These are phyloP conservation scores for human (Homo sapiens) DNA, from an alignment of 2,113 vertebrate genomes.

Conservation along the genomic window DNA sequence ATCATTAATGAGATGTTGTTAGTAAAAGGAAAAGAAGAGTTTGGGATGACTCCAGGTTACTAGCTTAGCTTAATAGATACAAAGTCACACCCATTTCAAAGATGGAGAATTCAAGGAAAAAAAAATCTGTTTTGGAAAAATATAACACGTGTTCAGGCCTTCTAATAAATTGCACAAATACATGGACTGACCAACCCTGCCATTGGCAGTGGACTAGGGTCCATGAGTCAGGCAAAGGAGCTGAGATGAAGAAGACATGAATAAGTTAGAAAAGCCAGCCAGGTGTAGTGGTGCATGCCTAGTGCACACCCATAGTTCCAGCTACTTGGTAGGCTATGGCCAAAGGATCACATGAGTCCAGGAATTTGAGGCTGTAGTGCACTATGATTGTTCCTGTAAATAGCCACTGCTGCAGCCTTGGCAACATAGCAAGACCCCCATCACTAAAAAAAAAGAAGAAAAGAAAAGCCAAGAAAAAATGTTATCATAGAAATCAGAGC, in stretches of 20 bases:
- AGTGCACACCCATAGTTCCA: background rate
- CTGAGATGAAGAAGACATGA: background rate
- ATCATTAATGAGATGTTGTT: background rate
- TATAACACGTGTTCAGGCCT: background rate
- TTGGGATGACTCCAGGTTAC: background rate
- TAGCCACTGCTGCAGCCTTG: background rate
- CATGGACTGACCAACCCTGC: background rate
- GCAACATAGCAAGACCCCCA: background rate
- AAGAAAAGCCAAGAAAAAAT: background rate
- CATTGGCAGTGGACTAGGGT: background rate
- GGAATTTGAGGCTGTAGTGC: background rate
- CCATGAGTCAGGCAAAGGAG: background rate
- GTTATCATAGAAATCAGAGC: background rate
- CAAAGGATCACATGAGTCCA: background rate
- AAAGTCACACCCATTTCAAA: background rate
- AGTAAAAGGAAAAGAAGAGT: background rate
- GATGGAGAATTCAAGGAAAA: background rate
- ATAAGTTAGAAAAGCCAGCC: background rate
- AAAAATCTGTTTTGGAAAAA: constrained; percentile 6
- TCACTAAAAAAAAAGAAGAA: background rate
- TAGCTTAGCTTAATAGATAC: background rate
- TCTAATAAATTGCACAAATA: background rate
- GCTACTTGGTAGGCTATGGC: background rate
- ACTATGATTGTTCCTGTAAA: background rate
- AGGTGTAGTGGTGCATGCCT: background rate